phyloP scores from a whole-genome alignment of 2,113 vertebrate genomes.

The Pycnonotus jocosus region DNA sequence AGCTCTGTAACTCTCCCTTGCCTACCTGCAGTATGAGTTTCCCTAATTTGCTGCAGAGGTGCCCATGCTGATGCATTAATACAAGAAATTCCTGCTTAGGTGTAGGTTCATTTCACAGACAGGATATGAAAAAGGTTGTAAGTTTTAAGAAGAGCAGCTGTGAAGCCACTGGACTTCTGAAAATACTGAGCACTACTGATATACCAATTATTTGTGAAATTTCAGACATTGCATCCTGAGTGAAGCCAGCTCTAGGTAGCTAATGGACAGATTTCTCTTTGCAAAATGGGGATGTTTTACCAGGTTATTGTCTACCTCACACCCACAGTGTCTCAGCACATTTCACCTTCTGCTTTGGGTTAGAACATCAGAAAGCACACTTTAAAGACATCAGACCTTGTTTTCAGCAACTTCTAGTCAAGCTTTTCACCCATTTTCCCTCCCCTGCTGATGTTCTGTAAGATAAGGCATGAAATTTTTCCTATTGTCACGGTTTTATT shows the following conservation, averaged over 20 bases:
- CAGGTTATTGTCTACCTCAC: neutral
- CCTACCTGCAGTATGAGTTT: neutral
- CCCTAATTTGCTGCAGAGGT: neutral
- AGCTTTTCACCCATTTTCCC: neutral
- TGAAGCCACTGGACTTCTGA: neutral
- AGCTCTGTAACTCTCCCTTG: neutral
- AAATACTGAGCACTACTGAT: neutral
- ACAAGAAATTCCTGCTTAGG: neutral
- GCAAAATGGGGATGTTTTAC: neutral
- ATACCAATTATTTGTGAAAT: neutral
- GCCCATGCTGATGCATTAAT: neutral
- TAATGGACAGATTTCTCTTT: neutral
- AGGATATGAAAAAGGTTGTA: neutral
- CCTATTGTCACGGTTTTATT: slow-evolving; percentile 10
- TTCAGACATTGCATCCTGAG: neutral
- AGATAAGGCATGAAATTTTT: slow-evolving; percentile 19
- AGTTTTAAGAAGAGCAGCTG: neutral
- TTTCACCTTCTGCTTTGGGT: neutral
- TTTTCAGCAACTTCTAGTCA: neutral
- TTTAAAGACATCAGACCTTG: neutral
- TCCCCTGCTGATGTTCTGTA: neutral
- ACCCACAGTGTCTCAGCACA: neutral
- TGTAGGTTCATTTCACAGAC: neutral
- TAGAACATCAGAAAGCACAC: neutral
- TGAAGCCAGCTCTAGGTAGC: neutral